A percentile compares a stretch with the other conserved stretches of the same genome.
Conservation (phyloP, 1,140 invertebrate genomes). For the Habropoda laboriosa region DNA sequence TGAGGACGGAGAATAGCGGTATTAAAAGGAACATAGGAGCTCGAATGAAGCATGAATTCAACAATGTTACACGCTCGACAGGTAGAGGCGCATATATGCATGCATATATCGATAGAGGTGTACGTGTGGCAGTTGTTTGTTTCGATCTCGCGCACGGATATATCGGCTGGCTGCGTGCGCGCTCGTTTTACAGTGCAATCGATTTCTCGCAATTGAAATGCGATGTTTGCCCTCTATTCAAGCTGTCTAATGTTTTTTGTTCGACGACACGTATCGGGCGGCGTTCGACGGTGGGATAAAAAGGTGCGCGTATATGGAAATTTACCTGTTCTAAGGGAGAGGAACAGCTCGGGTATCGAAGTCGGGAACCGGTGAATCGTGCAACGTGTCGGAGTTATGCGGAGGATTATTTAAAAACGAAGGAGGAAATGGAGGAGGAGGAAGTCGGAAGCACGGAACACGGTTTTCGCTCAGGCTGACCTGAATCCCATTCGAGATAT, state of each 20-base stretch:
- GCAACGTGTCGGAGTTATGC: not conserved
- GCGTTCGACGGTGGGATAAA: not conserved
- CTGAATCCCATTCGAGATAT: not conserved
- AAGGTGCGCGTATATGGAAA: constrained; percentile 26
- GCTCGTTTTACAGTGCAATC: constrained; percentile 41
- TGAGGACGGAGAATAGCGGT: constrained; percentile 26
- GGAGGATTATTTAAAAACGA: constrained; percentile 20
- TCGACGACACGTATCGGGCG: constrained; percentile 29
- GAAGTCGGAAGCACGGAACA: not conserved
- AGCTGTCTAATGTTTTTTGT: constrained; percentile 56
- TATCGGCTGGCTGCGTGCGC: constrained; percentile 9
- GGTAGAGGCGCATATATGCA: too few species aligned
- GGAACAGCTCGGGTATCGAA: not conserved
- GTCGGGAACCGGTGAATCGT: not conserved
- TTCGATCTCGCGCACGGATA: constrained; percentile 46
- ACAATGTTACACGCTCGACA: constrained; percentile 23
- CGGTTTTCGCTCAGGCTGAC: not conserved
- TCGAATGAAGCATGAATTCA: constrained; percentile 50
- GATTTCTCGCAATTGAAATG: constrained; percentile 61
- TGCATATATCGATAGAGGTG: constrained; percentile 18
- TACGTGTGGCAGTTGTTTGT: constrained; percentile 55
- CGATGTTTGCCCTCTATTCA: constrained; percentile 60
- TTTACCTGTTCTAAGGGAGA: constrained; percentile 16
- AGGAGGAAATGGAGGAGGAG: too few species aligned
- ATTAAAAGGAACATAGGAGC: constrained; percentile 41